Conservation (phyloP, 2,113 vertebrate species). For the Toxotes chatareus region DNA sequence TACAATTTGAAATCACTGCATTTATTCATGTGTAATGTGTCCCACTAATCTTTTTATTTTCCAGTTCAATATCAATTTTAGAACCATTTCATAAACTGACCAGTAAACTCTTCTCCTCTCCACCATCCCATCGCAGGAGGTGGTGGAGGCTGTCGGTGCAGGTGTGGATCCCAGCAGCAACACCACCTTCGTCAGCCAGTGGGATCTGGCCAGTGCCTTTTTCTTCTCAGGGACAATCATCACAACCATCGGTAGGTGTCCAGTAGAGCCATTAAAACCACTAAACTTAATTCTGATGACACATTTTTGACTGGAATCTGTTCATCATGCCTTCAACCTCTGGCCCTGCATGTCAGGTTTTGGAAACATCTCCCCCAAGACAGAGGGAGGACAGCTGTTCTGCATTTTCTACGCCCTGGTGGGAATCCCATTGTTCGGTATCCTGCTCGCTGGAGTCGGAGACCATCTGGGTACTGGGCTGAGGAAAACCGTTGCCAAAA, state of each 20-base stretch:
- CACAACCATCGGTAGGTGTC: slow-evolving; percentile 87
- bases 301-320: background rate
- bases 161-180: slow-evolving; percentile 86
- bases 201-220: slow-evolving; percentile 91
- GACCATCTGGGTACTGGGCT: slow-evolving; percentile 91
- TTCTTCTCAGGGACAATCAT: slow-evolving; percentile 95
- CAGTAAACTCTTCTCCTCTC: background rate
- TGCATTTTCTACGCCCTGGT: slow-evolving; percentile 93
- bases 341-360: slow-evolving; percentile 82
- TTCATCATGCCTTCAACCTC: slow-evolving; percentile 16
- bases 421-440: slow-evolving; percentile 92
- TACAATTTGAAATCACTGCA: background rate
- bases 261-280: background rate
- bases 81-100: background rate
- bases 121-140: slow-evolving; percentile 75
- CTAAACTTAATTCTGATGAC: background rate
- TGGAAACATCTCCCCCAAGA: slow-evolving; percentile 90
- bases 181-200: slow-evolving; percentile 81
- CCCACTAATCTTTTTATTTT: background rate
- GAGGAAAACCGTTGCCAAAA: slow-evolving; percentile 87
- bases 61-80: background rate
- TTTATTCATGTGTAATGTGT: background rate
- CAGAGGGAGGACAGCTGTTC: slow-evolving; percentile 89
- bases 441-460: slow-evolving; percentile 90
- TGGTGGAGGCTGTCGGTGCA: slow-evolving; percentile 84